Evolutionary conservation across 2,888 invertebrate genomes (phyloP), one percentile per base, ranked within the genome.

Genomic region (Neoascia interrupta): DNA sequence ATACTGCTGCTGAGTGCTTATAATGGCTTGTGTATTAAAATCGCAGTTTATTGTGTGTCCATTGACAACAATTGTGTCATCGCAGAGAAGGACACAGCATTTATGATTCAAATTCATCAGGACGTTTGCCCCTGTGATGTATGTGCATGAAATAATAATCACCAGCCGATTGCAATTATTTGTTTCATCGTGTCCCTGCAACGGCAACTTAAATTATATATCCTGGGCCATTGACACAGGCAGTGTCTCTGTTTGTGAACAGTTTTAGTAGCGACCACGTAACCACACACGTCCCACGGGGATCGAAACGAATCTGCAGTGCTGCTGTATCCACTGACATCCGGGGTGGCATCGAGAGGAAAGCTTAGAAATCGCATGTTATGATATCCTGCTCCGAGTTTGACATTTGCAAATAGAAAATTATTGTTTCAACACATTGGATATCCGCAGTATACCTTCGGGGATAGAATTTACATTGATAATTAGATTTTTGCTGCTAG

Each of bases 381-480:
- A 54, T 79, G 63, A 70, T 74, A 68, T 61, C 72, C 73, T 76
- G 64, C 18, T 58, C 10, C 47, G 36, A 61, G 66, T 68, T 68
- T 41, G 66, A 61, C 60, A 61, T 49, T 39, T 54, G 39, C 53
- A 66, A 79, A 72, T 72, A 66, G 73, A 63, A 76, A 70, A 64
- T 79, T 68, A 79, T 68, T 73, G 60, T 76, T 76, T 70, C 51
- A 73, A 39, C 60, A 51, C 45, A 51, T 13, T 61, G 66, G 51
- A 61, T 49, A 54, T 79, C 49, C 73, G 53, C 23, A 15, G 61
- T n/a, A n/a, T 56, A 47, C 79, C 60, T 53, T 68, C 23, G 68
- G 66, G 79, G 36, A 56, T 73, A 61, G 79, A 66, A 73, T 68
- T 66, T 68, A 73, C 66, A 73, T 73, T 66, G 79, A 68, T 79